These are phyloP conservation scores for Entomobrya multifasciata DNA, from an alignment of 2,888 invertebrate species.

Conservation along the genomic window DNA sequence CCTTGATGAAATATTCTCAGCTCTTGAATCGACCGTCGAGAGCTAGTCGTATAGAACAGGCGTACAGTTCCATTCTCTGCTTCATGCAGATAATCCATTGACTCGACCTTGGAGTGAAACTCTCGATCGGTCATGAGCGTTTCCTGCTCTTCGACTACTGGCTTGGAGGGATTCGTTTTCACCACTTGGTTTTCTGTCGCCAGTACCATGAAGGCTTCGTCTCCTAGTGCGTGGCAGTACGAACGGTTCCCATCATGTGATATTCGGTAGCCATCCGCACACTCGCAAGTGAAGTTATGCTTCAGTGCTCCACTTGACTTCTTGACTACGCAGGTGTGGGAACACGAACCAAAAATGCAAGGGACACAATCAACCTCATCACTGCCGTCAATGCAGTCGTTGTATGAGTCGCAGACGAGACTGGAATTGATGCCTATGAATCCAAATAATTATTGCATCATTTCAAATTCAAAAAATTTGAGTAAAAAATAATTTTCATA, in stretches of 20 bases:
- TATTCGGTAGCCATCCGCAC: conserved; percentile 84
- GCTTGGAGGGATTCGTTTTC: conserved; percentile 83
- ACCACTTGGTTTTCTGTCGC: conserved; percentile 85
- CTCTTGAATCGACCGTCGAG: conserved; percentile 74
- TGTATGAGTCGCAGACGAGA: conserved; percentile 73
- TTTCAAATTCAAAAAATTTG: background rate
- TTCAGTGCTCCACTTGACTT: conserved; percentile 81
- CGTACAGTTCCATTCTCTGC: conserved; percentile 62
- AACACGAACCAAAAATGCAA: conserved; percentile 88
- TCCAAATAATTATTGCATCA: background rate
- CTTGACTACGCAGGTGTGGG: conserved; percentile 88
- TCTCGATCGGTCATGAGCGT: conserved; percentile 78
- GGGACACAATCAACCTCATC: conserved; percentile 82
- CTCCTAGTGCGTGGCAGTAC: conserved; percentile 82
- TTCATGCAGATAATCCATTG: conserved; percentile 82
- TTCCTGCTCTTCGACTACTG: conserved; percentile 81
- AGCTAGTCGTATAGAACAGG: conserved; percentile 75
- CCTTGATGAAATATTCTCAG: conserved; percentile 33
- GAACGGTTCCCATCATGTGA: conserved; percentile 78
- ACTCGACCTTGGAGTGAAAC: conserved; percentile 83
- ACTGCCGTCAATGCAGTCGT: conserved; percentile 80
- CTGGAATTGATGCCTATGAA: conserved; percentile 80
- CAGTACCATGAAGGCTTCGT: conserved; percentile 85
- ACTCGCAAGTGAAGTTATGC: conserved; percentile 84
- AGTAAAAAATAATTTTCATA: background rate